Conservation (phyloP, 2,113 vertebrate species). For the Carollia perspicillata region DNA sequence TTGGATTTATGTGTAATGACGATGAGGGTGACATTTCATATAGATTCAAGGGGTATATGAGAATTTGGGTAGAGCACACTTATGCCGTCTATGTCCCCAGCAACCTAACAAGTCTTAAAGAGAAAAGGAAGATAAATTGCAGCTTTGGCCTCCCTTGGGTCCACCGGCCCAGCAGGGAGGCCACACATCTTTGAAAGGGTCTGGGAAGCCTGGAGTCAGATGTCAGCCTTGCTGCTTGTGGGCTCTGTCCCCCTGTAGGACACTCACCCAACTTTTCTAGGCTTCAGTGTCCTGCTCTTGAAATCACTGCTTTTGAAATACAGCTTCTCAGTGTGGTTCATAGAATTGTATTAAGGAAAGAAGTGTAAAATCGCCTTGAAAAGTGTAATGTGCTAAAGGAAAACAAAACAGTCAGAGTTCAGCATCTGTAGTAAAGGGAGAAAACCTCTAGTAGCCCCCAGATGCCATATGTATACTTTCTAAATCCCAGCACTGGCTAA, state of each 20-base stretch:
- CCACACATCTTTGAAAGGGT: too few species aligned
- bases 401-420: not conserved
- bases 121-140: not conserved
- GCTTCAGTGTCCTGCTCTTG: not conserved
- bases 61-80: not conserved
- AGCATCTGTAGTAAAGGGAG: not conserved
- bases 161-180: not conserved
- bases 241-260: not conserved
- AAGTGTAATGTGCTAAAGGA: not conserved
- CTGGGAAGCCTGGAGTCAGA: fast-evolving
- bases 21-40: not conserved
- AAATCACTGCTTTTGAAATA: not conserved
- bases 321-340: not conserved
- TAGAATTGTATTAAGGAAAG: not conserved
- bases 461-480: not conserved
- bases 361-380: not conserved
- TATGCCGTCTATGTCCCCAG: not conserved
- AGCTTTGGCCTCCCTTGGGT: not conserved
- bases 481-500: not conserved
- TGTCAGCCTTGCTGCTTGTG: too few species aligned
- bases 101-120: not conserved
- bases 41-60: not conserved
- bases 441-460: not conserved
- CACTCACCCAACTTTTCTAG: not conserved
- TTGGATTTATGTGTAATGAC: not conserved